A percentile compares a stretch with the other conserved stretches of the same genome.
phyloP scores from a whole-genome alignment of 2,797 vertebrate genomes.

The Columba guinea region DNA sequence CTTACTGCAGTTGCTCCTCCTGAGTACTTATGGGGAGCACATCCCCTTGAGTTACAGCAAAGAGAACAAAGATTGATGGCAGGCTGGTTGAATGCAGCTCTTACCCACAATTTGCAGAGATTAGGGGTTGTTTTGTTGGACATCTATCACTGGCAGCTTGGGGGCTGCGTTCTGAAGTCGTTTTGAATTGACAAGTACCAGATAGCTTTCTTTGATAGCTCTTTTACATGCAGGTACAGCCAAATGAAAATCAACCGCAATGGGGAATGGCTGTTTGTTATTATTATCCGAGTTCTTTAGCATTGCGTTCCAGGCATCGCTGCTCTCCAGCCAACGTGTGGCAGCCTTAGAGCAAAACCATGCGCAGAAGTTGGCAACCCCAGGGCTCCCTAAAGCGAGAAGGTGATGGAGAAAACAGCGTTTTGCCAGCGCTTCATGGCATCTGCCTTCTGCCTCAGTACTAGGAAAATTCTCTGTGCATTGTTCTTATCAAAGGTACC shows the following conservation, averaged over 20 bases:
- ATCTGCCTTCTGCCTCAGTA: neutral
- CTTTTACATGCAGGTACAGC: neutral
- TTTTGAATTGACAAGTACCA: neutral
- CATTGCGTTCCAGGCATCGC: neutral
- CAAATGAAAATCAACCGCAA: neutral
- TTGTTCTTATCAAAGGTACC: neutral
- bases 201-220: neutral
- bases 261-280: neutral
- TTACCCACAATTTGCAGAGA: neutral
- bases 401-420: neutral
- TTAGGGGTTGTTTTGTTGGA: neutral
- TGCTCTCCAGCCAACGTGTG: neutral
- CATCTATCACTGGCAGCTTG: neutral
- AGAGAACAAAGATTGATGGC: neutral
- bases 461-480: neutral
- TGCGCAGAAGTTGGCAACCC: neutral
- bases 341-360: neutral
- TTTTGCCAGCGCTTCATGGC: neutral
- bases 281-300: neutral
- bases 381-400: rapidly evolving
- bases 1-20: neutral
- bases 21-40: neutral
- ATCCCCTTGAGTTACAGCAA: neutral
- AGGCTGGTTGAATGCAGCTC: neutral
- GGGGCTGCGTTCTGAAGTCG: neutral